Base-by-base conservation (phyloP, 2,113 vertebrate genomes). In the Chaetodon trifascialis region DNA sequence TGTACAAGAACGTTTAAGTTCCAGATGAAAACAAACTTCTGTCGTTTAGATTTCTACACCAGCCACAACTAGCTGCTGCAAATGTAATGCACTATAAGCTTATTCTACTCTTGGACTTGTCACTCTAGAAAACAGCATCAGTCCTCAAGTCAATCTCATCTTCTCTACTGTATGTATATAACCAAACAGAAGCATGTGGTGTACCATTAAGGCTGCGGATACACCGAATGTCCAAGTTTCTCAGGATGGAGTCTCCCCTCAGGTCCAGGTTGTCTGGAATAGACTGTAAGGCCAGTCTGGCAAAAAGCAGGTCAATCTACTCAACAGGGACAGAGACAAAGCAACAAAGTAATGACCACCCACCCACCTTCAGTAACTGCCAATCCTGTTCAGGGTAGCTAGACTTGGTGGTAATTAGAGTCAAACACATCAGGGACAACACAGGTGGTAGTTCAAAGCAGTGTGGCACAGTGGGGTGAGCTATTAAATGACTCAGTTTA, bases 271-370 rank as follows among this genome's bases (percentile, higher is more conserved):
- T 97, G 89, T 99, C 97, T 81, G 98, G 97, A 86, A 99, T 95
- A 17, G 95, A 97, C 66, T 95, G 96, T 88, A 97, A 83, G 36
- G 96, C 95, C 80, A 99, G 91, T 90, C 98, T 97, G 84, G 98
- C 98, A 95, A 99, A 99, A 68, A 99, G 95, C 2, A 99, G 94
- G 89, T 99, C 98, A 90, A 99, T 99, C 98, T 99, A 90, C 56
- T 69, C 73, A 44, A 84, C 12, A 60, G 38, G 78, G 44, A 47
- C 46, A 47, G 12, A 47, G 11, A 60, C 51, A 67, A 36, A 34
- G 4, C 11, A 25, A 34, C 6, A 44, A 14, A 51, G 15, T 5
- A 23, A 16, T 8, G 6, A 80, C 34, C 9, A 5, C 72, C 11
- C 4, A 23, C 7, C 0, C 15, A 40, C 25, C 15, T 11, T 23